A percentile compares a stretch with the other conserved stretches of the same genome.
Conservation (phyloP, 2,113 vertebrate genomes). For the Macaca nemestrina region DNA sequence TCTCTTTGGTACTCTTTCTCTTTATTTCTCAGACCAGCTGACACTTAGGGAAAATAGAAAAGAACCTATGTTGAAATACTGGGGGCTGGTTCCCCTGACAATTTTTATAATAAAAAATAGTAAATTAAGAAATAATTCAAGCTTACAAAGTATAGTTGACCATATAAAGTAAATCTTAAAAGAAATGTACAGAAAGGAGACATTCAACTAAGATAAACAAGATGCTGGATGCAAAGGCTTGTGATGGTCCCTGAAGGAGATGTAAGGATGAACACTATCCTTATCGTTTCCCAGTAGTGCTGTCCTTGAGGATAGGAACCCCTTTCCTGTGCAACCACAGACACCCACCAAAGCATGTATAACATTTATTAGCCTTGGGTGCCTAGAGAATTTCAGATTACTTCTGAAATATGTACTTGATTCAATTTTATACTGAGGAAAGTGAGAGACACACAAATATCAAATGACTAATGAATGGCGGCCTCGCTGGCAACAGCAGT, state of each 20-base stretch:
- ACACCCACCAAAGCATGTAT: not conserved
- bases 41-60: too few species aligned
- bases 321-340: not conserved
- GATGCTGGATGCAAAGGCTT: not conserved
- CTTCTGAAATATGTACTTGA: not conserved
- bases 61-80: too few species aligned
- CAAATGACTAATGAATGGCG: accelerated
- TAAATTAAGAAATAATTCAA: not conserved
- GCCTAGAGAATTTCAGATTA: not conserved
- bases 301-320: not conserved
- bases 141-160: not conserved
- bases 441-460: not conserved
- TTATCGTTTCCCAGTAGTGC: accelerated
- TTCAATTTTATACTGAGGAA: not conserved
- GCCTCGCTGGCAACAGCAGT: not conserved
- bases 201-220: not conserved
- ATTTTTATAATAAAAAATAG: constrained; percentile 9
- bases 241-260: accelerated
- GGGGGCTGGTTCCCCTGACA: not conserved
- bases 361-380: accelerated
- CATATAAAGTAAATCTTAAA: constrained; percentile 16
- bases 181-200: not conserved
- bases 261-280: not conserved
- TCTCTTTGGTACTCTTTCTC: too few species aligned
- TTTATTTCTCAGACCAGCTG: too few species aligned